Conservation (phyloP, 2,113 vertebrate genomes). For the Sinocyclocheilus grahami region DNA sequence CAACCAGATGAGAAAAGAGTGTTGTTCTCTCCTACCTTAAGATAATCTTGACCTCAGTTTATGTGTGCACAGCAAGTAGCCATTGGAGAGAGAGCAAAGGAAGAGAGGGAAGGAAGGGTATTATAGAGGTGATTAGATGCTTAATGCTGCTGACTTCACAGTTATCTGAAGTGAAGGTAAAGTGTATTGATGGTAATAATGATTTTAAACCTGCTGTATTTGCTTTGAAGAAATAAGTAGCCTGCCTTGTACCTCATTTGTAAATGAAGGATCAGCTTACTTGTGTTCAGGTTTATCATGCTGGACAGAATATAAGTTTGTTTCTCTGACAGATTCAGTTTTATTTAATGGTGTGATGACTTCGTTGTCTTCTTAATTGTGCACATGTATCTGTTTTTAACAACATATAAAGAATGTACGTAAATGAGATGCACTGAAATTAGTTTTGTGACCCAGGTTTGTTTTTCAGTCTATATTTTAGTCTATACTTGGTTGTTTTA, state of each 20-base stretch:
- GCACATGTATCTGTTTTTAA: background rate
- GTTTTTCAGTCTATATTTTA: background rate
- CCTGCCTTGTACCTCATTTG: background rate
- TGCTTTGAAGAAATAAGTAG: background rate
- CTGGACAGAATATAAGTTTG: background rate
- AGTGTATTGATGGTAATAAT: background rate
- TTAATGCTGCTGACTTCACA: background rate
- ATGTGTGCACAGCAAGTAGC: background rate
- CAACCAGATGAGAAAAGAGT: no score
- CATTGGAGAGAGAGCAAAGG: background rate
- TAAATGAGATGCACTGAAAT: background rate
- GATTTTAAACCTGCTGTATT: background rate
- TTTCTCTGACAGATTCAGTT: background rate
- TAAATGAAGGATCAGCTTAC: background rate
- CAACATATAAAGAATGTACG: background rate
- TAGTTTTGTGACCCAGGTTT: background rate
- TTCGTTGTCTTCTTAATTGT: background rate
- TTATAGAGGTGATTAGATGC: background rate
- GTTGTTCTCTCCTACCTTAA: background rate
- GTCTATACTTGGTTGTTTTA: background rate
- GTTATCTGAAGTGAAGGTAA: slow-evolving; percentile 6
- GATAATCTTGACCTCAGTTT: background rate
- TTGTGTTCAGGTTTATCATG: background rate
- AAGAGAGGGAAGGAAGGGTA: background rate
- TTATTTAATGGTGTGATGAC: background rate